Conservation (phyloP, 1,140 invertebrate genomes). For the Ceratosolen fusciceps region DNA sequence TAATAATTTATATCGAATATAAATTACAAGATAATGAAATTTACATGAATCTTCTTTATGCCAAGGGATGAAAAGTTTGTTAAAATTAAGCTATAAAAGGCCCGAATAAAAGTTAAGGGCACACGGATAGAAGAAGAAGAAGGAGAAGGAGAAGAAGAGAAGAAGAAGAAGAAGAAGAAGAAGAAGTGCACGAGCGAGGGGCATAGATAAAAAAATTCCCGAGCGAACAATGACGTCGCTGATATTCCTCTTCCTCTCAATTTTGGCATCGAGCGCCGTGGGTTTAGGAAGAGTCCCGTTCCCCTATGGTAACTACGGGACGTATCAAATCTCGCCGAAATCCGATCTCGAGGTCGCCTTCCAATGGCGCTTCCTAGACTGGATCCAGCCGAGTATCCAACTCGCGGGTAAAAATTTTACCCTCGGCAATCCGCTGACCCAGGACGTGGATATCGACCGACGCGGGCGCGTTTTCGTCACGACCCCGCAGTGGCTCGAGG, state of each 20-base stretch:
- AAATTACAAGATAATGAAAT: no score
- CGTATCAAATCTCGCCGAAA: neutral
- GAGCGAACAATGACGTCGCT: neutral
- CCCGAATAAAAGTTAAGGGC: neutral
- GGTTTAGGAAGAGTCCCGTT: neutral
- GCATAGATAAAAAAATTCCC: no score
- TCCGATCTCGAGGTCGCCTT: slow-evolving; percentile 56
- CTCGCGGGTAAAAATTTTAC: slow-evolving; percentile 62
- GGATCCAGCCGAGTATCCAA: slow-evolving; percentile 61
- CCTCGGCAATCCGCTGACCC: slow-evolving; percentile 65
- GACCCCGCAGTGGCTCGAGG: slow-evolving; percentile 68
- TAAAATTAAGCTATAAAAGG: neutral
- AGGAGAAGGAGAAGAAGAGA: no score
- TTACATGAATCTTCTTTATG: no score
- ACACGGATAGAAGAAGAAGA: neutral
- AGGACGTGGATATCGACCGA: slow-evolving; percentile 66
- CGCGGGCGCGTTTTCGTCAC: slow-evolving; percentile 68
- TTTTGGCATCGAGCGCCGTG: neutral
- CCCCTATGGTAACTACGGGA: neutral
- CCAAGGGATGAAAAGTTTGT: no score
- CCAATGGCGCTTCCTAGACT: slow-evolving; percentile 67
- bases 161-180: neutral
- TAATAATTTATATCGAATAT: no score
- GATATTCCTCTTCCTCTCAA: neutral
- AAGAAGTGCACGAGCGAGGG: no score